Conservation (phyloP, 2,888 invertebrate genomes). For the Pristionchus mayeri region DNA sequence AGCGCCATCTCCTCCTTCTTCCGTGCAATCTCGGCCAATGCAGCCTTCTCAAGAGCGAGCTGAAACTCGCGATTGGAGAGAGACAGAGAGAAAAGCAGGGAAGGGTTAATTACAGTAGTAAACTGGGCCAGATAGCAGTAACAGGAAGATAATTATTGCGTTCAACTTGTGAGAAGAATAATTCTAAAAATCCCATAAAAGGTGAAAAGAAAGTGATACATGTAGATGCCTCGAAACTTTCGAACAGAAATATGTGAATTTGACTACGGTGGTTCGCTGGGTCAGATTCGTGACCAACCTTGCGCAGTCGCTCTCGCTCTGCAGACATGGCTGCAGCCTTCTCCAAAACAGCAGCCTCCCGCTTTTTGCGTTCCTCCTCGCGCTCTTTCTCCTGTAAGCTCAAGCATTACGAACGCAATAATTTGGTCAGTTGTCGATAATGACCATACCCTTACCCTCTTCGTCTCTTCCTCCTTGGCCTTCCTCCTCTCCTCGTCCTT, state of each 20-base stretch:
- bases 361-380: conserved; percentile 8
- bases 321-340: conserved; percentile 15
- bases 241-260: neutral
- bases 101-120: no score
- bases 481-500: conserved; percentile 44
- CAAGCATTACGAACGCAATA: neutral
- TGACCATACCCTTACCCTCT: neutral
- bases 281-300: neutral
- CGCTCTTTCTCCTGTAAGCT: conserved; percentile 41
- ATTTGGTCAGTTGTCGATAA: neutral
- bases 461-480: neutral
- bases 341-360: neutral
- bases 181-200: no score
- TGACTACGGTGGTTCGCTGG: neutral
- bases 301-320: conserved; percentile 36
- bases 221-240: neutral
- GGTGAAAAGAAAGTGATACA: no score
- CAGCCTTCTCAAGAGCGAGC: conserved; percentile 27
- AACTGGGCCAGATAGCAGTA: neutral
- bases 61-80: neutral
- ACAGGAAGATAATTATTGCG: neutral
- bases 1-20: conserved; percentile 4
- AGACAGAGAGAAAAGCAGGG: neutral
- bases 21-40: neutral
- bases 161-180: no score